Evolutionary conservation across 2,888 invertebrate genomes (phyloP).

Genomic region (Operophtera brumata): DNA sequence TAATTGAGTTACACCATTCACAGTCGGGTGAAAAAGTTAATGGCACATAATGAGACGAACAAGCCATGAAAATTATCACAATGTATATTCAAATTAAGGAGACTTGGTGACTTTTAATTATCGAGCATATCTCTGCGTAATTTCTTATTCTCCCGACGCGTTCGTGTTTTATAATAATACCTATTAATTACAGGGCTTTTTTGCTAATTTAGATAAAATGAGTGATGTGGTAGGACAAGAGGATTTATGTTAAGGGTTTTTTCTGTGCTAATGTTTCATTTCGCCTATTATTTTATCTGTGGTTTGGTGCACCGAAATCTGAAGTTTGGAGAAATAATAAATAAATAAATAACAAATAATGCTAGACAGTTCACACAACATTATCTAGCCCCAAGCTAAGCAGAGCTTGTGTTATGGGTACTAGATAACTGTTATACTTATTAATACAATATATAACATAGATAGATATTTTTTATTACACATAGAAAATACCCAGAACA

Average conservation of each 20-base stretch:
- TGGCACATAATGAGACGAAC: slow-evolving; percentile 11
- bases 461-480: no score
- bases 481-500: no score
- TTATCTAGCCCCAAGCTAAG: no score
- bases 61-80: slow-evolving; percentile 16
- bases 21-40: slow-evolving; percentile 13
- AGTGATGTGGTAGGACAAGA: not conserved
- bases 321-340: no score
- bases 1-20: slow-evolving; percentile 7
- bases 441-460: no score
- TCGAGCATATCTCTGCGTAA: slow-evolving; percentile 7
- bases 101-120: slow-evolving; percentile 17
- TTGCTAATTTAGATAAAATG: slow-evolving; percentile 9
- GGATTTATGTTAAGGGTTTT: not conserved
- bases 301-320: no score
- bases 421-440: no score
- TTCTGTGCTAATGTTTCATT: not conserved
- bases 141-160: slow-evolving; percentile 2
- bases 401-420: no score
- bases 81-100: slow-evolving; percentile 19
- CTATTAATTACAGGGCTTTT: slow-evolving; percentile 10
- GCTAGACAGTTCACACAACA: no score
- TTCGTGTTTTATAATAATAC: slow-evolving; percentile 14
- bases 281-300: no score
- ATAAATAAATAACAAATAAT: no score